phyloP scores from a whole-genome alignment of 2,113 vertebrate species.

The Rhynchomys soricoides region DNA sequence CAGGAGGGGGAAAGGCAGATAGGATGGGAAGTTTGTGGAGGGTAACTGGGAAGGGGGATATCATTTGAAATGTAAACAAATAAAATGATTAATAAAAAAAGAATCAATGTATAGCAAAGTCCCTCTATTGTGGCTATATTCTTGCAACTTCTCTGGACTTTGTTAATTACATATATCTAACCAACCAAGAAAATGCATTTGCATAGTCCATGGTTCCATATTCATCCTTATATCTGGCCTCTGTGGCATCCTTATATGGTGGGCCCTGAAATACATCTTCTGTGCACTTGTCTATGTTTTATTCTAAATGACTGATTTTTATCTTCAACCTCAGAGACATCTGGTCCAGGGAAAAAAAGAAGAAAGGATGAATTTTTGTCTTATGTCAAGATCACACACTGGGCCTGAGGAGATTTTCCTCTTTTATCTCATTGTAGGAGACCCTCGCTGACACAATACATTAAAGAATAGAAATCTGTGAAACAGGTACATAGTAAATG shows the following conservation, averaged over 20 bases:
- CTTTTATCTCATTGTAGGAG: background rate
- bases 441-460: background rate
- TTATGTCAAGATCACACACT: too few species aligned
- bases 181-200: background rate
- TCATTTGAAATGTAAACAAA: too few species aligned
- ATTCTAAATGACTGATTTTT: background rate
- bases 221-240: background rate
- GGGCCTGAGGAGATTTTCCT: background rate
- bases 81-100: too few species aligned
- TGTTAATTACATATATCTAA: background rate
- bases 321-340: background rate
- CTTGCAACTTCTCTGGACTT: background rate
- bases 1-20: too few species aligned
- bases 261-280: background rate
- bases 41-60: too few species aligned
- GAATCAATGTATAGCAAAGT: too few species aligned
- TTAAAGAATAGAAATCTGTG: background rate
- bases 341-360: background rate
- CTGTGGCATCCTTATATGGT: background rate
- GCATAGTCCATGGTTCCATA: background rate
- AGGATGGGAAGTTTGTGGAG: too few species aligned
- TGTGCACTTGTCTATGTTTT: background rate
- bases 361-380: background rate
- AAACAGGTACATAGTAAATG: too few species aligned
- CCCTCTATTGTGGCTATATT: background rate